Base-by-base conservation (phyloP, 1,140 invertebrate species). In the Branchinecta lindahli region DNA sequence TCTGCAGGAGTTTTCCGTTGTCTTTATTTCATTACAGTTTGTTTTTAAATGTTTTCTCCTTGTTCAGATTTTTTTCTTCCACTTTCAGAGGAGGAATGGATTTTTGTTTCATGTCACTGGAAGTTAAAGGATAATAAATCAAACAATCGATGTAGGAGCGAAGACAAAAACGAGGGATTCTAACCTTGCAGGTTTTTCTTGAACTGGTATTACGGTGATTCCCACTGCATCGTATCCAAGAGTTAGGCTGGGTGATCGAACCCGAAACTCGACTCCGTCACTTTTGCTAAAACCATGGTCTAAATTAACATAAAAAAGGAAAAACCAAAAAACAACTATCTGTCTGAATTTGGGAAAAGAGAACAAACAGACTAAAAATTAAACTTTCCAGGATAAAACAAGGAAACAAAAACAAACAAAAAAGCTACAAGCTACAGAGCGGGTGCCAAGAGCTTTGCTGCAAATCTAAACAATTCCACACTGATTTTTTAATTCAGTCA, bases 331-430 rank as follows among this genome's bases (percentile, higher is more conserved):
- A 20, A 12, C 12, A 12, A 61, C 12, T 15, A 61, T 1, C 52
- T 61, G 2, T 1, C 12, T 61, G 6, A 12, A 61, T 61, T 15
- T 20, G 12, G 6, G 18, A 61, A 61, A 61, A 15, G 6, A 12
- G n/a, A 52, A 52, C 47, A 52, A 52, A 52, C 47, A 61, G 1
- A 61, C 12, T 61, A 12, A 15, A 61, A 15, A 61, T 61, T 33
- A 33, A 61, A 61, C 52, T 20, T 15, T 61, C 18, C 12, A 61
- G 12, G 68, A 66, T n/a, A 12, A 61, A 12, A 52, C 0, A 44
- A 66, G 66, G 15, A 73, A 71, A 66, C 52, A 69, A 70, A 70
- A 45, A 66, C 66, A 45, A n/a, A 46, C 8, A 15, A 66, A 69
- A 66, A 72, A 69, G 52, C 68, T 68, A 72, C 47, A 46, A 68